A percentile compares a stretch with the other conserved stretches of the same genome.
phyloP scores from a whole-genome alignment of 2,888 invertebrate genomes.

The Athalia circularis region DNA sequence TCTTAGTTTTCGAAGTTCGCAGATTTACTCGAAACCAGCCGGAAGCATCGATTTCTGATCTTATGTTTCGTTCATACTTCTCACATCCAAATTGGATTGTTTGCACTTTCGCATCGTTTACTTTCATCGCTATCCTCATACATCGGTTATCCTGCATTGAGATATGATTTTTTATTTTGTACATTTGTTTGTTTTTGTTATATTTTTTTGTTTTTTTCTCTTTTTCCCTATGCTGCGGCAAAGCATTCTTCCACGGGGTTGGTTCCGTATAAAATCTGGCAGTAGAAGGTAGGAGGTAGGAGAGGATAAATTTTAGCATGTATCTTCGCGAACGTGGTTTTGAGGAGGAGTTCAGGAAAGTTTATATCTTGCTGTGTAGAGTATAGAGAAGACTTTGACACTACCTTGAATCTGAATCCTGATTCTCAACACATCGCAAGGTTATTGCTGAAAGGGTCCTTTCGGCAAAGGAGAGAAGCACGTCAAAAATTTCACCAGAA shows the following conservation, averaged over 20 bases:
- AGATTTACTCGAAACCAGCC: slow-evolving; percentile 19
- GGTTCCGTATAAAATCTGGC: background rate
- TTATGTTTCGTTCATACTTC: background rate
- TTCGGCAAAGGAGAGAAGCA: slow-evolving; percentile 12
- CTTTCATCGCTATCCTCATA: background rate
- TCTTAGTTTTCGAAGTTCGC: slow-evolving; percentile 4
- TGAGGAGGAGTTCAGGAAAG: slow-evolving; percentile 1
- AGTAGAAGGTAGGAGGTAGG: slow-evolving; percentile 1
- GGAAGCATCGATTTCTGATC: slow-evolving; percentile 10
- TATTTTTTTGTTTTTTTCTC: too few relatives aligned
- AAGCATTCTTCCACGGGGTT: slow-evolving; percentile 12
- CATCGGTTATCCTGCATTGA: background rate
- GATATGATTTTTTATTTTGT: background rate
- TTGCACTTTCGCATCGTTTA: slow-evolving; percentile 8
- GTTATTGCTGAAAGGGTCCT: slow-evolving; percentile 6
- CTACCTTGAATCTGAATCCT: slow-evolving; percentile 24
- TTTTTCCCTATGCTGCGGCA: background rate
- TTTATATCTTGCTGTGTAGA: slow-evolving; percentile 18
- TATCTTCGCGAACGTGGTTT: slow-evolving; percentile 7
- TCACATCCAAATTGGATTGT: background rate
- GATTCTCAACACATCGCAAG: background rate
- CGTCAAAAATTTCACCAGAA: slow-evolving; percentile 14
- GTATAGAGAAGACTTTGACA: slow-evolving; percentile 16
- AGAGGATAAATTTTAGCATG: slow-evolving; percentile 26
- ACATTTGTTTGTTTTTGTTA: too few relatives aligned